Conservation (phyloP, 2,888 invertebrate genomes). For the Polyommatus iphigenia region DNA sequence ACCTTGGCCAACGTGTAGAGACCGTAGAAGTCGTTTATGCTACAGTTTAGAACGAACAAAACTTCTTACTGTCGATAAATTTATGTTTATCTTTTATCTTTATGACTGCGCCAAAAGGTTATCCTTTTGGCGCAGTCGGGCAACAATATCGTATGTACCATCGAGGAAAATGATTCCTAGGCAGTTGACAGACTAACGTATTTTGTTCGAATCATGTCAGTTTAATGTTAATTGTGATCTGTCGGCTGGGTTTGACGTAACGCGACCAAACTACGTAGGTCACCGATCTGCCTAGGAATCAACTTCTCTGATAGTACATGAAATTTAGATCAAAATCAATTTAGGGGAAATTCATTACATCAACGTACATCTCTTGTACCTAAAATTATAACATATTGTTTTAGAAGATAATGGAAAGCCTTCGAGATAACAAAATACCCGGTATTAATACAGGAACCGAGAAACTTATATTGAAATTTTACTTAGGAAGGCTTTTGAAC, state of each 20-base stretch:
- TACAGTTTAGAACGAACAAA: not conserved
- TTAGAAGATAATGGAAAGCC: conserved; percentile 1
- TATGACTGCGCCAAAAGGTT: too few relatives aligned
- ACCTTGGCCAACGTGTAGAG: too few relatives aligned
- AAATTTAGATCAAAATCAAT: not conserved
- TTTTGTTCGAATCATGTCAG: too few relatives aligned
- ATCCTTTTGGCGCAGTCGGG: too few relatives aligned
- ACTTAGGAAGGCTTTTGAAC: not conserved
- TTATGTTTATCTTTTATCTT: too few relatives aligned
- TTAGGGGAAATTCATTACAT: not conserved
- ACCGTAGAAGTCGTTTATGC: too few relatives aligned
- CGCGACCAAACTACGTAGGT: too few relatives aligned
- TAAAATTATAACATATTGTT: not conserved
- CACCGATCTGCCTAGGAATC: too few relatives aligned
- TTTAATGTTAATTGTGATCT: too few relatives aligned
- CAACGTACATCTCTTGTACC: not conserved
- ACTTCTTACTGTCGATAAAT: not conserved
- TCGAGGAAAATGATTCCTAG: too few relatives aligned
- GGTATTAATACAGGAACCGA: not conserved
- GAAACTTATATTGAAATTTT: conserved; percentile 17
- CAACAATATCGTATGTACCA: not conserved
- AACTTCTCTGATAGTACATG: not conserved
- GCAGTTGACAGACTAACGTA: too few relatives aligned
- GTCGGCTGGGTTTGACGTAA: too few relatives aligned
- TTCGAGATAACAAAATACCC: not conserved